Evolutionary conservation across 2,113 vertebrate genomes (phyloP).

Genomic region (Furnarius figulus): DNA sequence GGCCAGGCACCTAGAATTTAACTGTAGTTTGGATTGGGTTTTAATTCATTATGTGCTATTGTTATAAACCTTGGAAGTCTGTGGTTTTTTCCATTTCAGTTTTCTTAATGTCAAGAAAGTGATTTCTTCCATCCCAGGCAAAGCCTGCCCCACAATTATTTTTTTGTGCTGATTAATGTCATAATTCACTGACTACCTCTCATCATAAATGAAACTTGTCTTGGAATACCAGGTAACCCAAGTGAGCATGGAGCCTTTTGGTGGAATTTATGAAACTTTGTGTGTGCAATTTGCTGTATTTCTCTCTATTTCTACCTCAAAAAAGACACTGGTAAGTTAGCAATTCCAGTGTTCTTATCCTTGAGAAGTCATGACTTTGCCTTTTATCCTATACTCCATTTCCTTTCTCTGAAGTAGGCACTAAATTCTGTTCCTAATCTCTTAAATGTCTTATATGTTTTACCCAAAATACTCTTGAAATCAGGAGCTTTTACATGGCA

Average conservation of each 20-base stretch:
- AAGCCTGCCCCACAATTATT: not conserved
- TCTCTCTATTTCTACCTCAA: not conserved
- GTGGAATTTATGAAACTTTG: not conserved
- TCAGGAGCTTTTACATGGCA: not conserved
- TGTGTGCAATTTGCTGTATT: not conserved
- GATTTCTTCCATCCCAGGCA: not conserved
- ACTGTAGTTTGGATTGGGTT: not conserved
- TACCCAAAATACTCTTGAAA: not conserved
- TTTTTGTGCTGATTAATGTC: not conserved
- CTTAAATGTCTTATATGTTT: not conserved
- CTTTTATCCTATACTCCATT: not conserved
- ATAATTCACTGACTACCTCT: not conserved
- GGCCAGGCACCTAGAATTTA: not conserved
- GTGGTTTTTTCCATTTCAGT: not conserved
- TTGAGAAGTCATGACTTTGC: not conserved
- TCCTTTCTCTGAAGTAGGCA: not conserved
- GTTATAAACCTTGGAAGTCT: not conserved
- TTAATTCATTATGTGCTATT: not conserved
- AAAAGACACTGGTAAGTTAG: not conserved
- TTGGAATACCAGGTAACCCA: not conserved
- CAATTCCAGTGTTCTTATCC: not conserved
- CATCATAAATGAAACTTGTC: not conserved
- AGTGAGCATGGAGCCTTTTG: fast-evolving
- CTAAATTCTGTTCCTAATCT: not conserved
- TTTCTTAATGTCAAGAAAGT: not conserved